phyloP scores from a whole-genome alignment of 1,140 invertebrate species.

The Macrobrachium nipponense region DNA sequence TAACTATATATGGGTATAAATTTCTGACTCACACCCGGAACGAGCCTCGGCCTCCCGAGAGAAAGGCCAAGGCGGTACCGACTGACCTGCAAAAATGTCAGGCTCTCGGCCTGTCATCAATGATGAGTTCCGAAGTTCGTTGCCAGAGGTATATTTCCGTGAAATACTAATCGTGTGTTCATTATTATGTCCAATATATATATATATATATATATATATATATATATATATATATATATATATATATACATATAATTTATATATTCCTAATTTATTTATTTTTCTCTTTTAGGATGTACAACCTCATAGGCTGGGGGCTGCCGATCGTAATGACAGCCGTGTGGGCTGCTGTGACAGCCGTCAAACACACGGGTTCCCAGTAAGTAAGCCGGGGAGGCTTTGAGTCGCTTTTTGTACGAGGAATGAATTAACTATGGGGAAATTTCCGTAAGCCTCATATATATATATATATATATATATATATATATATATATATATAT shows the following conservation, averaged over 20 bases:
- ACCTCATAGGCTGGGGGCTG: constrained; percentile 83
- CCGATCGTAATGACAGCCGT: constrained; percentile 79
- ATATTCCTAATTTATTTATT: too few species aligned
- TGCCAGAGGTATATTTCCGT: too few species aligned
- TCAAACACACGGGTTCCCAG: constrained; percentile 69
- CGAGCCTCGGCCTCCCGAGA: too few species aligned
- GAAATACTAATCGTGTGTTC: too few species aligned
- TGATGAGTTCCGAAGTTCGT: too few species aligned
- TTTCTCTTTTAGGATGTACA: constrained; percentile 67
- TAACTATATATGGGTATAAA: neutral
- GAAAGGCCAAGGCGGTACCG: neutral
- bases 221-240: neutral
- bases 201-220: neutral
- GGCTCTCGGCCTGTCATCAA: too few species aligned
- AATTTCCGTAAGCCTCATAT: too few species aligned
- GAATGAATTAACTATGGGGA: too few species aligned
- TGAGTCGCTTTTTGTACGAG: too few species aligned
- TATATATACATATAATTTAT: too few species aligned
- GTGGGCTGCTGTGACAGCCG: constrained; percentile 78
- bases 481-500: constrained; percentile 10
- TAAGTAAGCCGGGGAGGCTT: neutral
- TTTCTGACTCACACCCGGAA: neutral
- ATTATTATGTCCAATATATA: too few species aligned
- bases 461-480: neutral
- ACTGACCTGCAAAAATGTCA: too few species aligned